Evolutionary conservation across 2,888 invertebrate species (phyloP).

Genomic region (Trypoxylon attenuatum): DNA sequence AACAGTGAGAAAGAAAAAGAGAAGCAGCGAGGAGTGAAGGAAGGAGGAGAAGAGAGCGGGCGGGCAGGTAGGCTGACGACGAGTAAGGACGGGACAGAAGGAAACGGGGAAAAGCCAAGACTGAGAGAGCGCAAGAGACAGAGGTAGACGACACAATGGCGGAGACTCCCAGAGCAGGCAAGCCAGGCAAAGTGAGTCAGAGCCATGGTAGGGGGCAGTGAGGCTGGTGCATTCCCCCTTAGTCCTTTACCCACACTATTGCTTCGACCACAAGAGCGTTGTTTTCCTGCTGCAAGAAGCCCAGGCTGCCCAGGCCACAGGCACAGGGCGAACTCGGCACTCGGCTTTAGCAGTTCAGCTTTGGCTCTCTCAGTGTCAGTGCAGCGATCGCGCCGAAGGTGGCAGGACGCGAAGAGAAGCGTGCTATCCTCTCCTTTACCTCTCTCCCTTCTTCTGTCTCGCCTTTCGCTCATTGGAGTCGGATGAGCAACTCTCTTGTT

Average conservation of each 20-base stretch:
- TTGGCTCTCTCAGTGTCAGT: slow-evolving; percentile 53
- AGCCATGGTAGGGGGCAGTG: slow-evolving; percentile 46
- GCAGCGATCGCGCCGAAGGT: slow-evolving; percentile 56
- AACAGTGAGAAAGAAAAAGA: neutral
- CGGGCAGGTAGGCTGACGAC: neutral
- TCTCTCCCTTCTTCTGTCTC: neutral
- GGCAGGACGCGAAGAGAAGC: slow-evolving; percentile 41
- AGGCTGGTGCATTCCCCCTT: slow-evolving; percentile 58
- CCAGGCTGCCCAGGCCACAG: too few relatives aligned
- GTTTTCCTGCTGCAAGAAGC: slow-evolving; percentile 50
- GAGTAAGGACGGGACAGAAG: neutral
- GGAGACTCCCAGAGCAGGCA: slow-evolving; percentile 45
- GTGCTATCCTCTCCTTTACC: slow-evolving; percentile 25
- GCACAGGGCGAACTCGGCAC: slow-evolving; percentile 49
- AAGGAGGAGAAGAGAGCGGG: neutral
- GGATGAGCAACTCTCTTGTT: neutral
- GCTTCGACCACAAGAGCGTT: slow-evolving; percentile 38
- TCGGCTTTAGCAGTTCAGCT: neutral
- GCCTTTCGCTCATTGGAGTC: neutral
- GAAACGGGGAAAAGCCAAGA: slow-evolving; percentile 13
- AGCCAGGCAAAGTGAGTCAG: slow-evolving; percentile 52
- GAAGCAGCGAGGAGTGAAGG: neutral
- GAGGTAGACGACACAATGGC: slow-evolving; percentile 57
- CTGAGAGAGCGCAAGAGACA: slow-evolving; percentile 27
- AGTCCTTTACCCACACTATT: slow-evolving; percentile 46